Base-by-base conservation (phyloP, 2,797 vertebrate species). In the Malacoraja senta region DNA sequence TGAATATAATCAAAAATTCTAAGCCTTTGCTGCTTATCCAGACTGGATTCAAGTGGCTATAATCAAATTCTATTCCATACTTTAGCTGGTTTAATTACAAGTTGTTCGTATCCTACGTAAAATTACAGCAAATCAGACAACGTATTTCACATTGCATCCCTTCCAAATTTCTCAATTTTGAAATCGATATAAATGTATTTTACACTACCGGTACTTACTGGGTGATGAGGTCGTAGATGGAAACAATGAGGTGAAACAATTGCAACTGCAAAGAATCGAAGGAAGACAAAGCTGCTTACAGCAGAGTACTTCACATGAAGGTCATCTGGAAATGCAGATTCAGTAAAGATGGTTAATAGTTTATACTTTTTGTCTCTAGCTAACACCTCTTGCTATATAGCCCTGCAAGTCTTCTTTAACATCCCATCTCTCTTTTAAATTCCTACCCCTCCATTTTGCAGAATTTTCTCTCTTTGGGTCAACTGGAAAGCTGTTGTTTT, bases 201-300 rank as follows among this genome's bases (percentile, higher is more conserved):
- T 7, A 15, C 35, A 53, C 21, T 95, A 97, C 44, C 44, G 44
- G 44, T 53, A 53, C 98, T 98, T 96, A 99, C 99, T 95, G 99
- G 98, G 95, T 99, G 98, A 95, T 99, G 99, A 94, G 97, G 97
- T 95, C 98, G 98, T 93, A 99, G 98, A 95, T 99, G 98, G 96
- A 99, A 99, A 95, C 98, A 98, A 96, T 99, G 98, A 94, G 98
- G 99, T 94, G 98, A 99, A 93, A 99, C 96, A 95, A 99, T 98
- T 78, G 99, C 98, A 94, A 99, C 98, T 78, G 98, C 98, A 95
- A 99, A 99, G 97, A 99, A 99, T 94, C 99, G 98, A 95, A 99
- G 97, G 95, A 99, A 99, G 95, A 99, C 98, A 96, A 99, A 99
- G 96, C 99, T 99, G 98, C 98, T 99, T 95, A 99, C 98, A 80